phyloP scores from a whole-genome alignment of 2,113 vertebrate species.

The Rutilus rutilus region DNA sequence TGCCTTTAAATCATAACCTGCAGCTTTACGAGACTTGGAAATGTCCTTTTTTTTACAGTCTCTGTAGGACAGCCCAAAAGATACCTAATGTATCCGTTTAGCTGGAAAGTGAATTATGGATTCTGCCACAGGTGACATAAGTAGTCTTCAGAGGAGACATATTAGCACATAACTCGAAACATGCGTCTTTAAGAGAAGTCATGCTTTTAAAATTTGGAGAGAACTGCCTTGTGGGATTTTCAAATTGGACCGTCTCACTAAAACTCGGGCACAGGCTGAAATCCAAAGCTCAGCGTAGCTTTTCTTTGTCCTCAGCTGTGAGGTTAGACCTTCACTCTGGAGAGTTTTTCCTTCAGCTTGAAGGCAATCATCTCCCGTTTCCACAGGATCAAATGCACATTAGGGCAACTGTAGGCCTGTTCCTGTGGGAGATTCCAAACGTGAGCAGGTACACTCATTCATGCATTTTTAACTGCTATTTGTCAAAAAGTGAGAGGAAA shows the following conservation, averaged over 20 bases:
- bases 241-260: not conserved
- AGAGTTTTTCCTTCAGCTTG: not conserved
- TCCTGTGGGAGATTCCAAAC: slow-evolving; percentile 11
- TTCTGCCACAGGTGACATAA: slow-evolving; percentile 26
- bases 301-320: slow-evolving; percentile 21
- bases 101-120: slow-evolving; percentile 33
- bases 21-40: not conserved
- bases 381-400: not conserved
- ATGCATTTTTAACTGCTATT: slow-evolving; percentile 48
- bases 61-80: not conserved
- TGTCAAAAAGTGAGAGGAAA: slow-evolving; percentile 44
- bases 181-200: slow-evolving; percentile 13
- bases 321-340: slow-evolving; percentile 16
- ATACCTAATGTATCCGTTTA: not conserved
- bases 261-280: slow-evolving; percentile 19
- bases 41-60: not conserved
- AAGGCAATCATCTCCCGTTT: not conserved
- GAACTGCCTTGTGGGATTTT: not conserved
- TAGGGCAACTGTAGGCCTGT: not conserved
- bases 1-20: slow-evolving; percentile 17
- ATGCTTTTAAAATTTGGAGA: not conserved
- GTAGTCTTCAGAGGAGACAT: not conserved
- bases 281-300: slow-evolving; percentile 14
- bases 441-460: slow-evolving; percentile 36
- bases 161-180: slow-evolving; percentile 26